Percentiles rank a stretch among this genome's conserved stretches.
Conservation (phyloP, 2,113 vertebrate species). For the Engystomops pustulosus region DNA sequence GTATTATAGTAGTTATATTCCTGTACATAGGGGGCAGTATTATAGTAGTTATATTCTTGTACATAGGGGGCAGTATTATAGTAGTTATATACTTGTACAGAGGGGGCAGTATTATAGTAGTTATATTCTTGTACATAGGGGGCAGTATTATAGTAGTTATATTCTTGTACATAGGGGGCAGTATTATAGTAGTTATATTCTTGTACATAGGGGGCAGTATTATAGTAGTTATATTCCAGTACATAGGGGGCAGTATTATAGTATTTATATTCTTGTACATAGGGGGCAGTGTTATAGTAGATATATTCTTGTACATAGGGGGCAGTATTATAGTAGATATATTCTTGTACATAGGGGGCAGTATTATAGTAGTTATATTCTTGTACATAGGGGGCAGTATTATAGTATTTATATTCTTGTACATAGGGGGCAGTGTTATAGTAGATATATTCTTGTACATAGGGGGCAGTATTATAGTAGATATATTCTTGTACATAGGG, state of each 20-base stretch:
- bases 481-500: neutral
- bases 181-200: slow-evolving; percentile 3
- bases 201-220: neutral
- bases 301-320: slow-evolving; percentile 2
- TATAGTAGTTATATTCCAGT: no score
- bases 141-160: no score
- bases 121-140: neutral
- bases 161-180: no score
- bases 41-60: no score
- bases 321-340: no score
- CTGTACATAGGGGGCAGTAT: no score
- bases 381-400: neutral
- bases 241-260: no score
- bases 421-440: neutral
- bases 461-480: neutral
- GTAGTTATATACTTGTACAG: no score
- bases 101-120: neutral
- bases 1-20: no score
- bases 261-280: neutral
- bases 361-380: slow-evolving; percentile 1
- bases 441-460: neutral
- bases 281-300: neutral
- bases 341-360: no score
- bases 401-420: slow-evolving; percentile 10
- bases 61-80: no score